phyloP scores from a whole-genome alignment of 2,888 invertebrate genomes.

The Agriotes lineatus region DNA sequence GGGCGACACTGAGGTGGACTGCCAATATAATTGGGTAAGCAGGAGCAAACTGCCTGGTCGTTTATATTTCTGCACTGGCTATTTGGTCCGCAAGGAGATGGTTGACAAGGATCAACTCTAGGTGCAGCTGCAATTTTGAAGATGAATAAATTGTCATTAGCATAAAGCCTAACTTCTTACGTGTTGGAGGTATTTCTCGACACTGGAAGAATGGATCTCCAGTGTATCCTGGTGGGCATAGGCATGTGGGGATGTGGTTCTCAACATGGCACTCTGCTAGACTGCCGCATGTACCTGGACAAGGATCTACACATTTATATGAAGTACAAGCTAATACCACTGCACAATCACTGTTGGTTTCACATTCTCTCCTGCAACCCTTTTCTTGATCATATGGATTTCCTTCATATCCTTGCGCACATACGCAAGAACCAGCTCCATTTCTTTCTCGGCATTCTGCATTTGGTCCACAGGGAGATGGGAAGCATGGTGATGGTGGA shows the following conservation, averaged over 20 bases:
- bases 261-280: slow-evolving; percentile 83
- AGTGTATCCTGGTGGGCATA: slow-evolving; percentile 80
- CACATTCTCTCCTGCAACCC: slow-evolving; percentile 84
- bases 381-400: slow-evolving; percentile 80
- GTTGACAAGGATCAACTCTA: slow-evolving; percentile 79
- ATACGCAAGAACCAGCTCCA: slow-evolving; percentile 87
- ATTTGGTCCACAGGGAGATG: slow-evolving; percentile 88
- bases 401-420: slow-evolving; percentile 82
- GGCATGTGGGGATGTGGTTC: slow-evolving; percentile 83
- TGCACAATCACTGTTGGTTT: slow-evolving; percentile 82
- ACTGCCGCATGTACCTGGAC: slow-evolving; percentile 85
- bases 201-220: slow-evolving; percentile 89
- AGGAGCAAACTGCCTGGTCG: slow-evolving; percentile 87
- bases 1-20: slow-evolving; percentile 86
- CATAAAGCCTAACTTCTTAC: slow-evolving; percentile 32
- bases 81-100: slow-evolving; percentile 90
- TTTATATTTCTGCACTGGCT: slow-evolving; percentile 86
- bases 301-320: slow-evolving; percentile 88
- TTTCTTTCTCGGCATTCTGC: slow-evolving; percentile 87
- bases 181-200: slow-evolving; percentile 68
- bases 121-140: slow-evolving; percentile 62
- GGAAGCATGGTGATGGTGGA: slow-evolving; percentile 81
- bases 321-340: slow-evolving; percentile 80
- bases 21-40: slow-evolving; percentile 82
- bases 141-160: slow-evolving; percentile 26